Base-by-base conservation (phyloP, 1,140 invertebrate genomes). In the Tetragonula clypearis region DNA sequence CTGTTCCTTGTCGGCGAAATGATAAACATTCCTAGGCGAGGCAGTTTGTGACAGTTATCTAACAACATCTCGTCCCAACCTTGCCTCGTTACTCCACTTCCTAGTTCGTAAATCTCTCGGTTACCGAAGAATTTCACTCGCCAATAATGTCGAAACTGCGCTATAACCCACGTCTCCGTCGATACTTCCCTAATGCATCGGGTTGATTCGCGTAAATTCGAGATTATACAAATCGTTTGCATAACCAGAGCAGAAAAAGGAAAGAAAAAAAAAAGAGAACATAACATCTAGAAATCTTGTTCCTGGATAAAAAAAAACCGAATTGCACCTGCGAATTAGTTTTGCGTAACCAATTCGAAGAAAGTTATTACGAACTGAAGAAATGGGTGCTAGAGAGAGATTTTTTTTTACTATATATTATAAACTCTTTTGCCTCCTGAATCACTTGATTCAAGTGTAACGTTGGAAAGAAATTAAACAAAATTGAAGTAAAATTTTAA, bases 1-100 rank as follows among this genome's bases (percentile, higher is more conserved):
- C 73, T 75, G 66, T 65, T 26, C 19, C 41, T 23, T 15, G 1
- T 4, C 0, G 14, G 15, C 17, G 49, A 62, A 49, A 30, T 19
- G 53, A 66, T 66, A 75, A 82, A 56, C 60, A 58, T 35, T 66
- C 17, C 80, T 56, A 41, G 49, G 72, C 72, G 80, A 66, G 72
- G 71, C 56, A 81, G 6, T 73, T 81, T 69, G 19, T 53, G 74
- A 82, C 71, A 75, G 80, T 71, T 85, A 85, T 80, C 69, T 12
- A 78, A 84, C 17, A 78, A 84, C 17, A 80, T 73, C 53, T 41
- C 60, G 23, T 55, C 68, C 49, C 66, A 88, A 87, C 87, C 87
- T 87, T 89, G 81, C 35, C 41, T 71, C 41, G 21, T 74, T 81
- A 78, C 69, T 84, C 17, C 30, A 60, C 78, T 89, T 89, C 88